These are phyloP conservation scores for Noctua janthe DNA, from an alignment of 2,888 invertebrate genomes.

Conservation along the genomic window DNA sequence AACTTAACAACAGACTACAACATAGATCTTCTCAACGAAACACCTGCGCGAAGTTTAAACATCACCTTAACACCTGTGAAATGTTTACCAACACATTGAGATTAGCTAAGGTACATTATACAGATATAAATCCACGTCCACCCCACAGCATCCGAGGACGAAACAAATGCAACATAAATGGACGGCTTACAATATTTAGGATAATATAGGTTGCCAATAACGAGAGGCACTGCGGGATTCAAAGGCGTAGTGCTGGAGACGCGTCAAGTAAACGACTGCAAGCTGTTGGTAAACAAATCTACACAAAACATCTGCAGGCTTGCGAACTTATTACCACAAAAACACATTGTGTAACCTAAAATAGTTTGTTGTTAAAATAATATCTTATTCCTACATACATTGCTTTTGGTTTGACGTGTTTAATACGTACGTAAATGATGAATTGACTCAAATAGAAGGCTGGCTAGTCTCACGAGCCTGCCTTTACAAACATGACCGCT, in stretches of 20 bases:
- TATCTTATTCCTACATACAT: conserved; percentile 82
- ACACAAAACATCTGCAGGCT: conserved; percentile 60
- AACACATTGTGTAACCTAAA: conserved; percentile 58
- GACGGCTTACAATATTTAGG: conserved; percentile 84
- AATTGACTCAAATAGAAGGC: conserved; percentile 85
- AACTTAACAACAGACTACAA: conserved; percentile 90
- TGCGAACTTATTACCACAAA: conserved; percentile 50
- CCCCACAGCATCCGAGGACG: conserved; percentile 70
- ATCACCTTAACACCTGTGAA: conserved; percentile 74
- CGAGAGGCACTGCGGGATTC: conserved; percentile 59
- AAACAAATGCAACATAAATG: conserved; percentile 83
- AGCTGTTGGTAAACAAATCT: conserved; percentile 78
- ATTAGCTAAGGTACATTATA: conserved; percentile 71
- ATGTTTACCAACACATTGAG: conserved; percentile 80
- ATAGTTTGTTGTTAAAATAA: conserved; percentile 77
- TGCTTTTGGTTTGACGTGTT: conserved; percentile 83
- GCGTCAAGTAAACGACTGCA: conserved; percentile 69
- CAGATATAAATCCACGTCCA: conserved; percentile 67
- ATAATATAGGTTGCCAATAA: conserved; percentile 54
- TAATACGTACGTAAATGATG: conserved; percentile 78
- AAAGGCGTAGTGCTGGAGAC: conserved; percentile 53
- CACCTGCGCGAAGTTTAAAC: conserved; percentile 79
- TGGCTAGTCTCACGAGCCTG: conserved; percentile 67
- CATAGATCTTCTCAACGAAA: conserved; percentile 88
- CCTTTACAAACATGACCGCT: conserved; percentile 72